Conservation (phyloP, 2,113 vertebrate genomes). For the Poecilia latipinna region DNA sequence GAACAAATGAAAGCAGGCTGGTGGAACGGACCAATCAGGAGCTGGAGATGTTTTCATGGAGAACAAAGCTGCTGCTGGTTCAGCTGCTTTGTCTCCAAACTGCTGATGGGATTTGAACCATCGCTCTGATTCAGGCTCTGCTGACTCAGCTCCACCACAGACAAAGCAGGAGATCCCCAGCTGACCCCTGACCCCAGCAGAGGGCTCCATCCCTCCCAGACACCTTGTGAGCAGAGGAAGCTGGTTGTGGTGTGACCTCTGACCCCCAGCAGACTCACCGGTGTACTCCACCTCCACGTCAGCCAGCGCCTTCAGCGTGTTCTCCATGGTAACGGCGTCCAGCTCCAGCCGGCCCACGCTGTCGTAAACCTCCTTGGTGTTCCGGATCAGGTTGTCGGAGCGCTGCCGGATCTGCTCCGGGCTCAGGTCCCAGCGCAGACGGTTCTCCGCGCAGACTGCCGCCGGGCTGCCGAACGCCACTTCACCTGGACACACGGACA, state of each 20-base stretch:
- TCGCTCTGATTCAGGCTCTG: constrained; percentile 36
- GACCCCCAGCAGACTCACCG: constrained; percentile 72
- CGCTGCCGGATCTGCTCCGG: constrained; percentile 83
- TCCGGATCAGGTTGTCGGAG: constrained; percentile 82
- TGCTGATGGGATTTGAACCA: constrained; percentile 68
- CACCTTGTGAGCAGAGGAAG: too few species aligned
- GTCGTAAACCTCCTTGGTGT: constrained; percentile 91
- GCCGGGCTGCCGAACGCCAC: constrained; percentile 69
- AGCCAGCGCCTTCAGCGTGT: constrained; percentile 88
- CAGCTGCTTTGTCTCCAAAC: constrained; percentile 70
- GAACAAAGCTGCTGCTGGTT: constrained; percentile 57
- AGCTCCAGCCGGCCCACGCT: constrained; percentile 83
- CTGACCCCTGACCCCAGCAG: neutral
- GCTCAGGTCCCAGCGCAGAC: constrained; percentile 88
- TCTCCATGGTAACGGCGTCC: constrained; percentile 84
- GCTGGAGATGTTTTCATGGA: constrained; percentile 29
- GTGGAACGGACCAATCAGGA: neutral
- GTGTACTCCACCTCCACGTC: constrained; percentile 94
- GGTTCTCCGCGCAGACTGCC: constrained; percentile 68
- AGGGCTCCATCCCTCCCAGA: neutral
- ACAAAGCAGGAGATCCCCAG: constrained; percentile 23
- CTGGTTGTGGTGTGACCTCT: too few species aligned
- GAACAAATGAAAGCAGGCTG: too few species aligned
- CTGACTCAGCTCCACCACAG: constrained; percentile 48
- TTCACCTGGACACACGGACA: constrained; percentile 72